Base-by-base conservation (phyloP, 2,888 invertebrate species). In the Cosmopolites sordidus region DNA sequence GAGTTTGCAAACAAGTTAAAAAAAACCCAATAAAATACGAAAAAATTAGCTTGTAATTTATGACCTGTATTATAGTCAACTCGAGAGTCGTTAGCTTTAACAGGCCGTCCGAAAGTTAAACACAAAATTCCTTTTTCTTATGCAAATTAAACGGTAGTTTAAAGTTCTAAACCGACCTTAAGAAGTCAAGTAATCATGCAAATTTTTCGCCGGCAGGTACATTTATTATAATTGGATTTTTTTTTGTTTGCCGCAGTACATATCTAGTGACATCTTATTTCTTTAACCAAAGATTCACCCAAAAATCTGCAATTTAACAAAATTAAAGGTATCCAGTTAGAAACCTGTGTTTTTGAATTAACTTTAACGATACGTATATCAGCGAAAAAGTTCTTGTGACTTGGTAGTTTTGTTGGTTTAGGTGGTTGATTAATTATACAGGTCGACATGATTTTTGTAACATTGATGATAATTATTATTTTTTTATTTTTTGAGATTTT, bases 111-210 rank as follows among this genome's bases (percentile, higher is more conserved):
- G 60, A 46, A 59, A 57, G 54, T 56, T 56, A 48, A 50, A 49
- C 39, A 63, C 49, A 58, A 64, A 65, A 33, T 33, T 64, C 64
- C 68, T 66, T 62, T 68, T 70, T 70, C 69, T 72, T 70, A 73
- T 73, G 72, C 69, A 73, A 74, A 74, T 72, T 69, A 68, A 64
- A 69, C 69, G 69, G 70, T 72, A 71, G 70, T 69, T 69, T 66
- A 72, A 72, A 70, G 72, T 73, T 72, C 39, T 9, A 3, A 72
- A 72, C 67, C 68, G 68, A 65, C 69, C 70, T 71, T 70, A 69
- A 69, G 69, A 69, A 67, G 58, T 58, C 58, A 58, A 59, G 64
- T 66, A 64, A 40, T 40, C 16, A 40, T 68, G 68, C 66, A 68
- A 68, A 68, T 68, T 66, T 60, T 49, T 22, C 47, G 49, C 51